phyloP scores from a whole-genome alignment of 2,113 vertebrate species.

The Ibidorhyncha struthersii region DNA sequence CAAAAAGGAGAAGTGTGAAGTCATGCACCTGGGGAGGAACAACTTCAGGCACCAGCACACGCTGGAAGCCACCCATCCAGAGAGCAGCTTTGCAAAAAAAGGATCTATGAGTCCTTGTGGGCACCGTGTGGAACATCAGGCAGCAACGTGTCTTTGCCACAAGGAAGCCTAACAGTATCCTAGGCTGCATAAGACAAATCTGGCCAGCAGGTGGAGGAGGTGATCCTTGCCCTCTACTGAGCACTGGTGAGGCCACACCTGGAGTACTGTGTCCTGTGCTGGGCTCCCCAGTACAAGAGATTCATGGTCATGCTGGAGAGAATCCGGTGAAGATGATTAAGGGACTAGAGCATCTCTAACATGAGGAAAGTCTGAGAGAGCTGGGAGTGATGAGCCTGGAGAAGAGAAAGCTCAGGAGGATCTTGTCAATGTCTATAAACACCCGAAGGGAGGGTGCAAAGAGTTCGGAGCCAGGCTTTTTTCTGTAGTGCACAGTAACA shows the following conservation, averaged over 20 bases:
- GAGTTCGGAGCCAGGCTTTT: background rate
- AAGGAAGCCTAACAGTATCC: background rate
- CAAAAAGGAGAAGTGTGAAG: background rate
- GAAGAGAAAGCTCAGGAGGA: background rate
- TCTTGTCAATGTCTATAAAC: background rate
- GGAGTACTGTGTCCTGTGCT: background rate
- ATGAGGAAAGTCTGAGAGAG: background rate
- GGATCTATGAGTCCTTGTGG: too few species aligned
- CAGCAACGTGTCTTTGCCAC: background rate
- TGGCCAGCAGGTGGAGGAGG: background rate
- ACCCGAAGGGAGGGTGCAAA: background rate
- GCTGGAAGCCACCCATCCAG: accelerated
- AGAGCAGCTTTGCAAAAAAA: background rate
- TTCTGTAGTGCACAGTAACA: background rate
- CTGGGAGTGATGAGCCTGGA: background rate
- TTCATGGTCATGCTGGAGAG: background rate
- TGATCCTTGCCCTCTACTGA: background rate
- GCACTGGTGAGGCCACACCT: background rate
- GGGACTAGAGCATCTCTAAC: background rate
- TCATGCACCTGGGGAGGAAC: background rate
- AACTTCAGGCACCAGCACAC: accelerated
- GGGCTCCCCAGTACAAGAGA: background rate
- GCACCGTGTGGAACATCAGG: background rate
- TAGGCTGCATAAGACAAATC: background rate
- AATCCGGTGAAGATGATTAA: background rate